Percentiles rank a stretch among this genome's conserved stretches.
Evolutionary conservation across 2,113 vertebrate species (phyloP).

Genomic region (Butastur rufipennis): DNA sequence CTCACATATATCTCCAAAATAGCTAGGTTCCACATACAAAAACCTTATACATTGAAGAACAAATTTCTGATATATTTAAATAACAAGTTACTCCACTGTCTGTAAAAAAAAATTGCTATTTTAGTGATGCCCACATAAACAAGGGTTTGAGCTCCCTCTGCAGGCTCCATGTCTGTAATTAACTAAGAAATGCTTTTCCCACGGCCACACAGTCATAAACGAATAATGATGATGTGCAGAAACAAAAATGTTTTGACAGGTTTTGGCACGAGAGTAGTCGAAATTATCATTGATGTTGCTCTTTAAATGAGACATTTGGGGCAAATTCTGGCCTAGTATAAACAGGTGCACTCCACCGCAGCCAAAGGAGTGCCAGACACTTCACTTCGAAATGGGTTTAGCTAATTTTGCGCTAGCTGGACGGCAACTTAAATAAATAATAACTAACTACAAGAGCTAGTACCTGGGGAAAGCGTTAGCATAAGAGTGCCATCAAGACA

Average conservation of each 20-base stretch:
- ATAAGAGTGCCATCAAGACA: background rate
- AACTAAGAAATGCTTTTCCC: slow-evolving; percentile 41
- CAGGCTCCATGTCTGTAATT: slow-evolving; percentile 60
- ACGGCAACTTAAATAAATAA: slow-evolving; percentile 27
- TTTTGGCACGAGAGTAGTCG: slow-evolving; percentile 46
- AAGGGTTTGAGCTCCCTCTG: slow-evolving; percentile 70
- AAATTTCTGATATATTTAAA: background rate
- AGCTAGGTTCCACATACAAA: background rate
- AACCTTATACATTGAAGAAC: background rate
- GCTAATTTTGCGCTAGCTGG: slow-evolving; percentile 12
- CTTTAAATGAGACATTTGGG: slow-evolving; percentile 45
- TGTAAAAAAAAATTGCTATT: background rate
- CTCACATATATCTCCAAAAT: background rate
- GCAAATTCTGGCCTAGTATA: slow-evolving; percentile 20
- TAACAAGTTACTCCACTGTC: background rate
- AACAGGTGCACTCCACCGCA: slow-evolving; percentile 34
- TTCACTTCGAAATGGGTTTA: background rate
- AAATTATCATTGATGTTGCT: slow-evolving; percentile 45
- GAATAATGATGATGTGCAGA: slow-evolving; percentile 59
- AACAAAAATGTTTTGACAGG: slow-evolving; percentile 69
- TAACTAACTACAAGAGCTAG: background rate
- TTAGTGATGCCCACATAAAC: slow-evolving; percentile 50
- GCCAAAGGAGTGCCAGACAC: background rate
- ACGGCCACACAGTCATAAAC: slow-evolving; percentile 30
- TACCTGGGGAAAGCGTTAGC: background rate